Conservation (phyloP, 2,888 invertebrate genomes). For the Xiphydria camelus region DNA sequence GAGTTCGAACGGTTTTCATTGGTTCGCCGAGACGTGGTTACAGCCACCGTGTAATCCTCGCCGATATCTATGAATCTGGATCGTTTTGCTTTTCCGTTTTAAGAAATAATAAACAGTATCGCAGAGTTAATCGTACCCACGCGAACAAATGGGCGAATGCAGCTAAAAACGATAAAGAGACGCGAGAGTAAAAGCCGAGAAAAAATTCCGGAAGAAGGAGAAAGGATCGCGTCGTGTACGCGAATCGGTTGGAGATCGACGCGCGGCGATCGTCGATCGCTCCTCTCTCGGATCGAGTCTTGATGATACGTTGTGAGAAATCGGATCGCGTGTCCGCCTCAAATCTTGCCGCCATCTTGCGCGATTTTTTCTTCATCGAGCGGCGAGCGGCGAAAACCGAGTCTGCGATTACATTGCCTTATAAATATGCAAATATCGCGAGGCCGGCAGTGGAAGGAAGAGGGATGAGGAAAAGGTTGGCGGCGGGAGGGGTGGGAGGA, state of each 20-base stretch:
- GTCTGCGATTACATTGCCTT: constrained; percentile 57
- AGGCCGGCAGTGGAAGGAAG: constrained; percentile 3
- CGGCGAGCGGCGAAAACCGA: constrained; percentile 54
- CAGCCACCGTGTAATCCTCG: too few species aligned
- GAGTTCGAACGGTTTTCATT: too few species aligned
- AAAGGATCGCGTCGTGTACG: neutral
- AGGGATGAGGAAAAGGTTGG: too few species aligned
- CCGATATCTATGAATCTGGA: too few species aligned
- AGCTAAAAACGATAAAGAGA: too few species aligned
- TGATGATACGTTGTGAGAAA: constrained; percentile 29
- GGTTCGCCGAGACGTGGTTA: too few species aligned
- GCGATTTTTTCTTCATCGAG: constrained; percentile 40
- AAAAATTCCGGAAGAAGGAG: neutral
- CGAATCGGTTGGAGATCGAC: neutral
- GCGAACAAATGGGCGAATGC: too few species aligned
- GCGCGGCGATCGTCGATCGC: neutral
- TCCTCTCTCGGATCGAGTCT: neutral
- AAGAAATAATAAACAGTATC: too few species aligned
- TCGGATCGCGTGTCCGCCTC: constrained; percentile 57
- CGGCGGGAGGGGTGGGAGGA: constrained; percentile 24
- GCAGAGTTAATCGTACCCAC: too few species aligned
- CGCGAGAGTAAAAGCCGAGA: too few species aligned
- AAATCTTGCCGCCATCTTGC: constrained; percentile 57
- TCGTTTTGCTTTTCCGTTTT: too few species aligned
- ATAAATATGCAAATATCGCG: constrained; percentile 57